These are phyloP conservation scores for Oscheius myriophilus DNA, from an alignment of 2,888 invertebrate genomes.

Conservation along the genomic window DNA sequence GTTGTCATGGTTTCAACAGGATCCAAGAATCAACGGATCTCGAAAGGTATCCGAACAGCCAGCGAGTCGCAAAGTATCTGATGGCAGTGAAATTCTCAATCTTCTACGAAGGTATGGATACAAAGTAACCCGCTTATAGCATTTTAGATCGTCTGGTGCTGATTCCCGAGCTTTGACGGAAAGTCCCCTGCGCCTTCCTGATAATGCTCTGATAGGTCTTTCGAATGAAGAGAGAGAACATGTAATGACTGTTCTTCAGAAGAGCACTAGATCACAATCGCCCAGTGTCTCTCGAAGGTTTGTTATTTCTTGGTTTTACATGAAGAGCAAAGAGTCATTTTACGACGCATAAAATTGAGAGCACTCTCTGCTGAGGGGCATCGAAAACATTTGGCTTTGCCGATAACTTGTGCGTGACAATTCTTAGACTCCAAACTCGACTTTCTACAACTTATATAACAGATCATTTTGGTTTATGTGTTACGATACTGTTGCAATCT, in stretches of 20 bases:
- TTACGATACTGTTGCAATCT: no score
- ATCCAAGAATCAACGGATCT: background rate
- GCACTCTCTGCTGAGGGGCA: no score
- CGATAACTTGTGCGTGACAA: no score
- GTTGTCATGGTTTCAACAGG: conserved; percentile 37
- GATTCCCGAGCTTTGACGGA: conserved; percentile 45
- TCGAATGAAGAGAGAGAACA: conserved; percentile 61
- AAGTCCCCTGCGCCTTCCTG: conserved; percentile 49
- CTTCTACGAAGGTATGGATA: conserved; percentile 6
- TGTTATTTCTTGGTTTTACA: background rate
- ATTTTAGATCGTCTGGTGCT: conserved; percentile 36
- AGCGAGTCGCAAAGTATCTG: background rate
- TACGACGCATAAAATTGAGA: no score
- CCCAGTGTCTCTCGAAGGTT: conserved; percentile 60
- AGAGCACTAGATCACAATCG: conserved; percentile 37
- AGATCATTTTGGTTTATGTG: no score
- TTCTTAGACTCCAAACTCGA: no score
- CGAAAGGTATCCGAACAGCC: conserved; percentile 33
- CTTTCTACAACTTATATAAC: no score
- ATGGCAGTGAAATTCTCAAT: conserved; percentile 13
- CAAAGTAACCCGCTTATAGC: background rate
- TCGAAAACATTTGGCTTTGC: no score
- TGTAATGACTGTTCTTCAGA: conserved; percentile 55
- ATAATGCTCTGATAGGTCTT: conserved; percentile 61
- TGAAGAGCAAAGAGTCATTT: no score